Evolutionary conservation across 2,797 vertebrate species (phyloP).

Genomic region (Neosalanx taihuensis): DNA sequence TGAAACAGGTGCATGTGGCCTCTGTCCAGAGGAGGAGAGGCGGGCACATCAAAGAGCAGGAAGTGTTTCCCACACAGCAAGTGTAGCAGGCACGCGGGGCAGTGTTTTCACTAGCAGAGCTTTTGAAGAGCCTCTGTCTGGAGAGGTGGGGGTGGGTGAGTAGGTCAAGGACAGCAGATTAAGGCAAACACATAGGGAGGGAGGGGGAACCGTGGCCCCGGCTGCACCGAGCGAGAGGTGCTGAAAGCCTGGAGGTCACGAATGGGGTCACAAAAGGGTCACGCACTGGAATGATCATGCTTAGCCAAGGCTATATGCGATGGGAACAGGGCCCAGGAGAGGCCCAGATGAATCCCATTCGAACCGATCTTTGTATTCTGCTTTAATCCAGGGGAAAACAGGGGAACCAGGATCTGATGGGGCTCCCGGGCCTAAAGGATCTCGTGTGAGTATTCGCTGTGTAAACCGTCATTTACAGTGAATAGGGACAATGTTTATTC

Average conservation of each 20-base stretch:
- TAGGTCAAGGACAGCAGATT: constrained; percentile 53
- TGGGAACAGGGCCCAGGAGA: constrained; percentile 21
- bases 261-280: constrained; percentile 45
- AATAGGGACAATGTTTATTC: constrained; percentile 19
- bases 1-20: constrained; percentile 46
- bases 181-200: constrained; percentile 41
- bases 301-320: constrained; percentile 31
- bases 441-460: constrained; percentile 58
- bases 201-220: constrained; percentile 28
- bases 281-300: constrained; percentile 15
- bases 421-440: constrained; percentile 62
- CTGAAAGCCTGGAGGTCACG: constrained; percentile 43
- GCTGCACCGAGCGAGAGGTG: constrained; percentile 30
- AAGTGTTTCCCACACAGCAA: constrained; percentile 62
- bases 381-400: constrained; percentile 66
- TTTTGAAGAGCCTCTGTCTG: constrained; percentile 22
- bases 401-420: constrained; percentile 65
- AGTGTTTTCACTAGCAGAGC: constrained; percentile 38
- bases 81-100: constrained; percentile 55
- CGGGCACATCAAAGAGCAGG: constrained; percentile 34
- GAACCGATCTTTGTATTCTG: neutral
- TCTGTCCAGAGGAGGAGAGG: constrained; percentile 17
- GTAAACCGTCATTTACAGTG: constrained; percentile 31
- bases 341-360: constrained; percentile 36
- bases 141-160: constrained; percentile 22